Conservation (phyloP, 2,113 vertebrate genomes). For the Elgaria multicarinata region DNA sequence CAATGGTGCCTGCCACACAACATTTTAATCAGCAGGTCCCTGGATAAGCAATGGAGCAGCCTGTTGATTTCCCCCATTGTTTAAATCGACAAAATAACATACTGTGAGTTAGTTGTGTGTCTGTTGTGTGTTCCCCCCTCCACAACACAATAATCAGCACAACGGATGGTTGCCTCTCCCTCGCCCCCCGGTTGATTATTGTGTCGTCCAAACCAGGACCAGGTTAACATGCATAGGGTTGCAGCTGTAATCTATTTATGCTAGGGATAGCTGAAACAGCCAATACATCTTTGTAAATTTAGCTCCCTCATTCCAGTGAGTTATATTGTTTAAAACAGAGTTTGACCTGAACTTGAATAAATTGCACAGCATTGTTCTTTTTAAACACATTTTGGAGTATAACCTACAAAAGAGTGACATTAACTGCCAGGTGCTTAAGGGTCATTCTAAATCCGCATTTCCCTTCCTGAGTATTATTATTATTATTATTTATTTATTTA, state of each 20-base stretch:
- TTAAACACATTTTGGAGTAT: background rate
- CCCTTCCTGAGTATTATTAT: background rate
- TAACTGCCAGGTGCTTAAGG: background rate
- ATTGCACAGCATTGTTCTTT: background rate
- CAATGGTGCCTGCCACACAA: no score
- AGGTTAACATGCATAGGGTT: background rate
- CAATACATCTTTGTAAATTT: background rate
- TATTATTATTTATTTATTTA: no score
- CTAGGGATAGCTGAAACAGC: background rate
- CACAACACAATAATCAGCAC: no score
- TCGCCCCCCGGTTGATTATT: no score
- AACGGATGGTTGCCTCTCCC: no score
- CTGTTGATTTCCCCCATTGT: no score
- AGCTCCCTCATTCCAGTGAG: background rate
- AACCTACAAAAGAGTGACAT: background rate
- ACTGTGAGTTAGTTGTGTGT: no score
- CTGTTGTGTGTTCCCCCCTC: no score
- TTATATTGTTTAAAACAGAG: background rate
- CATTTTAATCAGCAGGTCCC: no score
- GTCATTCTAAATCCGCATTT: conserved; percentile 15
- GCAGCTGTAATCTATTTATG: background rate
- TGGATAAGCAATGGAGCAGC: no score
- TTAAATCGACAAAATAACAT: no score
- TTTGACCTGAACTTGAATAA: background rate
- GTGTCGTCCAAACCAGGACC: no score